Base-by-base conservation (phyloP, 2,888 invertebrate species). In the Xestobium rufovillosum region DNA sequence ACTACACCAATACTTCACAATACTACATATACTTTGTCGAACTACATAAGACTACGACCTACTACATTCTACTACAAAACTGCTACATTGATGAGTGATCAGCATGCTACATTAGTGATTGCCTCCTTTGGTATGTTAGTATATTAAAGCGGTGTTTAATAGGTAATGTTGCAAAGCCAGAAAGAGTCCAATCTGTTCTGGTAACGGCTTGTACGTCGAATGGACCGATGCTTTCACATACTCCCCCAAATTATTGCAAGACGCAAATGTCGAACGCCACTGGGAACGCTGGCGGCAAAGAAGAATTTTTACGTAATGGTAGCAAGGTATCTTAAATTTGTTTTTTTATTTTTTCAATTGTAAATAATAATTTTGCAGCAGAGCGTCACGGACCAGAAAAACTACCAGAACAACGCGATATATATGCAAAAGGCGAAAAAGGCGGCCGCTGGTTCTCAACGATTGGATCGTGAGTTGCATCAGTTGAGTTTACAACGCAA, bases 201-300 rank as follows among this genome's bases (percentile, higher is more conserved):
- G 65, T 66, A 17, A 58, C 64, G 36, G 59, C 65, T 12, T 59
- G 64, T 39, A 53, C 63, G 26, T 62, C 66, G 12, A 65, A 65
- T 52, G 65, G 65, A 23, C 65, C 66, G 13, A 61, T 67, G 61
- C 51, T 67, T 39, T 62, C 63, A 14, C 61, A 63, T 38, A 59
- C 56, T 41, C 60, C 59, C 30, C 56, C 63, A 14, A 56, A 56
- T 42, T 63, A 59, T 47, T 51, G 56, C 34, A 65, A 65, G 49
- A 48, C 54, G 16, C 59, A 60, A 38, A 47, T 49, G 23, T 45
- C 49, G 31, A 48, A 52, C 39, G 55, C 52, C 28, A 52, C 56
- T 45, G 53, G 49, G 40, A 54, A 55, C 30, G 50, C 53, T 44
- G 41, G 50, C 39, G 53, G 45, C 42, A 62, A 62, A 48, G 57